A percentile compares a stretch with the other conserved stretches of the same genome.
Conservation (phyloP, 2,888 invertebrate genomes). For the Sacculina carcini region DNA sequence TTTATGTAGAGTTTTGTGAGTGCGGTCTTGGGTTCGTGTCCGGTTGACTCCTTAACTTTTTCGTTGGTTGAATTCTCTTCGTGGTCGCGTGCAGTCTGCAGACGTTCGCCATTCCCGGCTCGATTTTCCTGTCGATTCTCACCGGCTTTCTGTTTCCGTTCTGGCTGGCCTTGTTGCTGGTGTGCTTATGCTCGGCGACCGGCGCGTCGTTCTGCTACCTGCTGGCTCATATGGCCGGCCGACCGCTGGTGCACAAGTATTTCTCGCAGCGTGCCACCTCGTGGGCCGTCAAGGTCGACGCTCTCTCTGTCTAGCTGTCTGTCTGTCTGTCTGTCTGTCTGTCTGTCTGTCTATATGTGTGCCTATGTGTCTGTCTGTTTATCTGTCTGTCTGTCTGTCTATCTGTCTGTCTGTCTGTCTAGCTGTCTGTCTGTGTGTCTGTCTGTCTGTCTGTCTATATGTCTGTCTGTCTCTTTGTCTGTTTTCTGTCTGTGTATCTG, state of each 20-base stretch:
- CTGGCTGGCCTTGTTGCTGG: constrained; percentile 55
- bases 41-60: constrained; percentile 19
- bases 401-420: too few species aligned
- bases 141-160: constrained; percentile 81
- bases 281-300: constrained; percentile 51
- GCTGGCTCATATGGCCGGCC: constrained; percentile 66
- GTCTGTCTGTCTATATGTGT: too few species aligned
- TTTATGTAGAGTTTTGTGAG: neutral
- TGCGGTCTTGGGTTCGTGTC: neutral
- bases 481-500: too few species aligned
- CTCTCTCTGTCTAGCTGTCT: too few species aligned
- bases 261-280: constrained; percentile 60
- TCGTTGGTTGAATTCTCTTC: constrained; percentile 12
- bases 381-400: too few species aligned
- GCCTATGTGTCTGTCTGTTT: too few species aligned
- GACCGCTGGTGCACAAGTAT: constrained; percentile 53
- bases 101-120: constrained; percentile 98
- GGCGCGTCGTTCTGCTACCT: constrained; percentile 90
- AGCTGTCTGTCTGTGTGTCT: too few species aligned
- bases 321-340: too few species aligned
- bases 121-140: constrained; percentile 83
- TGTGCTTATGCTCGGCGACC: constrained; percentile 76
- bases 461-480: too few species aligned
- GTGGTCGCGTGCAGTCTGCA: constrained; percentile 42
- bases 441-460: too few species aligned